Percentiles rank a stretch among this genome's conserved stretches.
These are phyloP conservation scores for Drosophila testacea DNA, from an alignment of 2,888 invertebrate species.

Conservation along the genomic window DNA sequence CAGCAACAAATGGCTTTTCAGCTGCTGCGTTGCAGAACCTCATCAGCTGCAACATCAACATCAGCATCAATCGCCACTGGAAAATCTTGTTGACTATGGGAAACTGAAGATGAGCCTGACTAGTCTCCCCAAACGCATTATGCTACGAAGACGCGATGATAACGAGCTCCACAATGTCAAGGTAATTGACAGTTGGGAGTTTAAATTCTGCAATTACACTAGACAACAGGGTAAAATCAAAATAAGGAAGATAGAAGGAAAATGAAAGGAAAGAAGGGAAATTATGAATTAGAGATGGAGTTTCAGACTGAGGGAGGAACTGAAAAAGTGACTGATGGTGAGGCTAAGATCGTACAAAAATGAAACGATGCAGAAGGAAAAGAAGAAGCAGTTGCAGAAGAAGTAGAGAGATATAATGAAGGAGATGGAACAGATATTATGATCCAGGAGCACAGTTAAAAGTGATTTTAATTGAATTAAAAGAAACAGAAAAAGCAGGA, in stretches of 20 bases:
- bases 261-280: not conserved
- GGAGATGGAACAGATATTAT: no score
- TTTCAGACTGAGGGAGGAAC: not conserved
- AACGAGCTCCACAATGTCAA: constrained; percentile 78
- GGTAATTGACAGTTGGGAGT: constrained; percentile 40
- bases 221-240: not conserved
- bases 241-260: not conserved
- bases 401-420: no score
- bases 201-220: constrained; percentile 49
- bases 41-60: constrained; percentile 87
- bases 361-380: not conserved
- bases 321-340: not conserved
- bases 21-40: constrained; percentile 88
- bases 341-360: no score
- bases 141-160: constrained; percentile 83
- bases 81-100: constrained; percentile 79
- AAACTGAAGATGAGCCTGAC: constrained; percentile 69
- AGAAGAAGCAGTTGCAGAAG: no score
- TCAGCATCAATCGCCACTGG: constrained; percentile 68
- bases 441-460: no score
- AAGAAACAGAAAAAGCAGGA: no score
- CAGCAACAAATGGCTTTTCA: constrained; percentile 89
- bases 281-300: not conserved
- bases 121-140: constrained; percentile 81
- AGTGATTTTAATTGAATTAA: no score